Conservation (phyloP, 2,797 vertebrate species). For the Heliangelus exortis region DNA sequence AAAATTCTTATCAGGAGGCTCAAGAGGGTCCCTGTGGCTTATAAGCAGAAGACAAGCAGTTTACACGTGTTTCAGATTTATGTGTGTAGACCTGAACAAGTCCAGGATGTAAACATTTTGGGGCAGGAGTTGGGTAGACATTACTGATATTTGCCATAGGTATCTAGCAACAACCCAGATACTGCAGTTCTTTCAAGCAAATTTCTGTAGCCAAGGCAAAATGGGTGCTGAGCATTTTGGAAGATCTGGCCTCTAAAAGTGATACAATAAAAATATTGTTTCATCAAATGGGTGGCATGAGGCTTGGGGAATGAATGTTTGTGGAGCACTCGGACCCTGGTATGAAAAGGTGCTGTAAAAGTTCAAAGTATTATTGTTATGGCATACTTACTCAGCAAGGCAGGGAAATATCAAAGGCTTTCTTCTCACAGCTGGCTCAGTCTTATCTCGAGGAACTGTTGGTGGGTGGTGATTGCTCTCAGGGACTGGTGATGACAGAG, state of each 20-base stretch:
- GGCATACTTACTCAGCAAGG: slow-evolving; percentile 42
- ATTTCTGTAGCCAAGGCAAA: neutral
- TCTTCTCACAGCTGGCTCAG: slow-evolving; percentile 30
- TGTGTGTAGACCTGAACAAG: neutral
- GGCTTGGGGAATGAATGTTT: slow-evolving; percentile 19
- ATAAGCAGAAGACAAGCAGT: neutral
- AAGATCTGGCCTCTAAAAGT: neutral
- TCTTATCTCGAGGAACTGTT: slow-evolving; percentile 60
- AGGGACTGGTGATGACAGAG: slow-evolving; percentile 46
- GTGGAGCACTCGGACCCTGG: slow-evolving; percentile 53
- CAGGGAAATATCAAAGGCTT: slow-evolving; percentile 59
- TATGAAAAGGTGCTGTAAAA: slow-evolving; percentile 48
- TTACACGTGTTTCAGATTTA: neutral
- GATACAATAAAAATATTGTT: neutral
- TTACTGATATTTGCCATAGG: neutral
- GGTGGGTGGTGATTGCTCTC: slow-evolving; percentile 51
- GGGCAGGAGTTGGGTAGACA: accelerated
- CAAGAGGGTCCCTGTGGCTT: neutral
- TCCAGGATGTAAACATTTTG: neutral
- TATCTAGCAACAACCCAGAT: neutral
- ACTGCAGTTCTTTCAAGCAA: neutral
- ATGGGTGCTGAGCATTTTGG: neutral
- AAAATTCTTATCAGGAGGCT: neutral
- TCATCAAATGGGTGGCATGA: neutral
- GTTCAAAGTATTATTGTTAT: slow-evolving; percentile 64